phyloP scores from a whole-genome alignment of 2,113 vertebrate species.

The Leucopsar rothschildi region DNA sequence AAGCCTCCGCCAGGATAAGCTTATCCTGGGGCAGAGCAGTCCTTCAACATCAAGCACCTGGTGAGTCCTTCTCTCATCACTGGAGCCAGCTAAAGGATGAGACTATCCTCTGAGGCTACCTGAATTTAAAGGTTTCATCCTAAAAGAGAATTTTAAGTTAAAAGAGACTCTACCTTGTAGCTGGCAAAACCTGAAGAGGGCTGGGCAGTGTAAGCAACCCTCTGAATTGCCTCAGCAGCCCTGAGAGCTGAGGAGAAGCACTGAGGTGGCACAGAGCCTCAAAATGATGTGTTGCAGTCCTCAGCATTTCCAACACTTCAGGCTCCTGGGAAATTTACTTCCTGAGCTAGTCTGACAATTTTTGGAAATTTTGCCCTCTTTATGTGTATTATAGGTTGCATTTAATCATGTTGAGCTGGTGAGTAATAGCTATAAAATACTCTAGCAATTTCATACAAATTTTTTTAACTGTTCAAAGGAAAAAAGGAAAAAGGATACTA shows the following conservation, averaged over 20 bases:
- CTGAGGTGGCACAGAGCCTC: neutral
- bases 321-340: constrained; percentile 15
- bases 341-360: neutral
- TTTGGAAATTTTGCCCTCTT: neutral
- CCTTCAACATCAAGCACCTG: neutral
- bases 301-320: neutral
- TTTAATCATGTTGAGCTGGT: constrained; percentile 19
- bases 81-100: neutral
- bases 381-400: neutral
- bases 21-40: neutral
- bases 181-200: neutral
- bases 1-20: neutral
- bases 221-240: neutral
- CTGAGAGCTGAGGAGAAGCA: neutral
- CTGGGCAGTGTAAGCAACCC: neutral
- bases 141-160: neutral
- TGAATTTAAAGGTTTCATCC: neutral
- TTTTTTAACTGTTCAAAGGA: neutral
- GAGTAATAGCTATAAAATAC: constrained; percentile 3
- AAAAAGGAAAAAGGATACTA: neutral
- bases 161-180: neutral
- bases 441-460: neutral
- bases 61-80: neutral
- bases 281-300: neutral
- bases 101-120: neutral